Base-by-base conservation (phyloP, 2,888 invertebrate species). In the Laspeyria flexula region DNA sequence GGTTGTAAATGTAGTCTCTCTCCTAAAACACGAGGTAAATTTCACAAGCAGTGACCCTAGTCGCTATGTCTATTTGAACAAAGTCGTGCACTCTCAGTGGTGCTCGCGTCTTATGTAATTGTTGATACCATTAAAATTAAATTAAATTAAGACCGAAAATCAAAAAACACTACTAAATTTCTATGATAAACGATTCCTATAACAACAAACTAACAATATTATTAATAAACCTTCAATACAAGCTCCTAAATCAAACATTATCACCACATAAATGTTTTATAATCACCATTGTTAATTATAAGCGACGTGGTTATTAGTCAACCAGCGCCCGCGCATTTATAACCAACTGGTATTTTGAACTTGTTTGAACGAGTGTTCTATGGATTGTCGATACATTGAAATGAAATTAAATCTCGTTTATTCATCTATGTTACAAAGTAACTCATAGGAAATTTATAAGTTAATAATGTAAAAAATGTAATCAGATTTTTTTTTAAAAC, bases 211-310 rank as follows among this genome's bases (percentile, higher is more conserved):
- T 13, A 13, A 31, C 7, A 6, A 31, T 13, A 13, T 31, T 13
- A 31, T 11, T n/a, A 41, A 47, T 41, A 30, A 11, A 16, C 15
- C 21, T 37, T 30, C 42, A 43, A 43, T 6, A 43, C 15, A 31
- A 6, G 11, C 1, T 16, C 11, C 25, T 39, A 39, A 43, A 43
- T 43, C 33, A 39, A 15, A 25, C 15, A 49, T 39, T 39, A 61
- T 51, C 55, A 18, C 27, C 49, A 64, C 53, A 67, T 54, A 58
- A 52, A 66, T 64, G 55, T 60, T 61, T 66, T 58, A 58, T 74
- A 74, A 75, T 72, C 55, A 60, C 65, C 55, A 65, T 71, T 71
- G 71, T 75, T 75, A 75, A 75, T 75, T 74, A 75, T 37, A 57
- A 21, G 43, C 23, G 75, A 64, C 65, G 43, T 38, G 46, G 40